Base-by-base conservation (phyloP, 2,113 vertebrate genomes). In the Microtus oregoni region DNA sequence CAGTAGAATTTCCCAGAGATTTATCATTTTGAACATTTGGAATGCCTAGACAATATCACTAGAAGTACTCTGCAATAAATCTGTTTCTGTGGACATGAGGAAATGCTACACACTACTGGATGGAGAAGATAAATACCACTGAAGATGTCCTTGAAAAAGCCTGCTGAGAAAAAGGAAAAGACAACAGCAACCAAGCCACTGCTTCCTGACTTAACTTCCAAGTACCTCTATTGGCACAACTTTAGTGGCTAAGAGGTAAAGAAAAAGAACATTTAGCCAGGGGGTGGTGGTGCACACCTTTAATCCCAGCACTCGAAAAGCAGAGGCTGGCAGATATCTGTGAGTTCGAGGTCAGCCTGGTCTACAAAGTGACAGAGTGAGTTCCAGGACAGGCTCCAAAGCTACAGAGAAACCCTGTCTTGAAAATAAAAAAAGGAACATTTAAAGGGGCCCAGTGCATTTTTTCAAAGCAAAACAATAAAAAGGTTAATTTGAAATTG, bases 401-500 rank as follows among this genome's bases (percentile, higher is more conserved):
- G 52, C 52, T 55, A 55, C 13, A 55, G 52, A 55, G 52, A 55
- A 55, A 55, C 3, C 13, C 52, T 55, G 52, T 55, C 52, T 55
- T 15, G 14, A 55, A 55, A 55, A 55, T 52, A 52, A 52, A 52
- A 52, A 55, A 55, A 15, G 41, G 24, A 65, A 72, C 44, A 86
- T 41, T 86, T 68, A 63, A 90, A 86, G 38, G n/a, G n/a, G 22
- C 82, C n/a, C 70, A 52, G 55, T 35, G 47, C 24, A 67, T 58
- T 76, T 93, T 78, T 79, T 47, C 26, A 91, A 81, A 89, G 65
- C n/a, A 93, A 41, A 44, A 68, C 55, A 65, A 22, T 47, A 87
- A 93, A 86, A 70, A 28, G 11, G 7, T 70, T 41, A 92, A 87
- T 55, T 9, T 63, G 26, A 91, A 91, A 9, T 68, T 50, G 30